Conservation (phyloP, 2,888 invertebrate genomes). For the Xestia xanthographa region DNA sequence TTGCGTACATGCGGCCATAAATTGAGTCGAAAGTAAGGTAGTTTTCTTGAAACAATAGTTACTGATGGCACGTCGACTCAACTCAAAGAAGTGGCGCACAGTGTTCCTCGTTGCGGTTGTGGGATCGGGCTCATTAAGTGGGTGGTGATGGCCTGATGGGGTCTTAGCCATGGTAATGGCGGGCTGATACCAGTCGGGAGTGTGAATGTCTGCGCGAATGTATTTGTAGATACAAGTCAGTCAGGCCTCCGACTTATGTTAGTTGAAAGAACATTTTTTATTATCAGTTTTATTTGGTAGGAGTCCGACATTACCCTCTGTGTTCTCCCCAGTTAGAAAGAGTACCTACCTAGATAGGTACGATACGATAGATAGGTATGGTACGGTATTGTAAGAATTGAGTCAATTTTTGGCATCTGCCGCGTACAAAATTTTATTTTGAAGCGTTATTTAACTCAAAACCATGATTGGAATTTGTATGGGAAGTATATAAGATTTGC, state of each 20-base stretch:
- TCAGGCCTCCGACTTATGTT: neutral
- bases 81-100: neutral
- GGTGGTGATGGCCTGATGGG: too few relatives aligned
- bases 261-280: neutral
- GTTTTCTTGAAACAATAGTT: neutral
- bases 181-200: neutral
- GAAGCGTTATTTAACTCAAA: neutral
- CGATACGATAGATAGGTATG: too few relatives aligned
- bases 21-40: neutral
- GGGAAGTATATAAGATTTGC: neutral
- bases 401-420: too few relatives aligned
- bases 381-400: too few relatives aligned
- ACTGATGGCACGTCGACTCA: neutral
- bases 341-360: neutral
- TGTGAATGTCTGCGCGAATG: neutral
- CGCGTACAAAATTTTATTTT: slow-evolving; percentile 2
- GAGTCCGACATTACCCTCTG: neutral
- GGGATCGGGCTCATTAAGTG: neutral
- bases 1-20: neutral
- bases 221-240: neutral
- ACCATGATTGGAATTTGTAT: neutral
- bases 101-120: neutral
- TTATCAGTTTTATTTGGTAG: neutral
- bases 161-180: neutral
- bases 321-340: neutral